Evolutionary conservation across 2,113 vertebrate species (phyloP).

Genomic region (Rhineura floridana): DNA sequence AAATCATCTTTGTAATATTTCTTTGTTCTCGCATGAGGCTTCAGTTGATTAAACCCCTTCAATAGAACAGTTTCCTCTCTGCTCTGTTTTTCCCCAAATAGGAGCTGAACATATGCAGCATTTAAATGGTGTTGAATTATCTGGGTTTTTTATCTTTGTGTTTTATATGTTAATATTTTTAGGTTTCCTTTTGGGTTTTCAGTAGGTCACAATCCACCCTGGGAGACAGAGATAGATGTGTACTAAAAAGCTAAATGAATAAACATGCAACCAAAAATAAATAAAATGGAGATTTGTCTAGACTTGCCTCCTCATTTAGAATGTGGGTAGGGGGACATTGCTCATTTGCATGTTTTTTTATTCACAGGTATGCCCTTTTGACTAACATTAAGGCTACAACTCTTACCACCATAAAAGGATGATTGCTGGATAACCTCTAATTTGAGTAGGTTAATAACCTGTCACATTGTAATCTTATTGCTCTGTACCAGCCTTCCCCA

Average conservation of each 20-base stretch:
- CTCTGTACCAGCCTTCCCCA: too few relatives aligned
- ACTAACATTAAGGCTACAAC: not conserved
- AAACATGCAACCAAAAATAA: not conserved
- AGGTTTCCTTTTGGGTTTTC: not conserved
- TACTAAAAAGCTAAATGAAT: not conserved
- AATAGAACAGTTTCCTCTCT: not conserved
- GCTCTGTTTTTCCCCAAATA: not conserved
- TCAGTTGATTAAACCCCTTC: not conserved
- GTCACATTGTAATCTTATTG: too few relatives aligned
- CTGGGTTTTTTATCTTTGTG: not conserved
- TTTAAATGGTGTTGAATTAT: not conserved
- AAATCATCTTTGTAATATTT: constrained; percentile 11
- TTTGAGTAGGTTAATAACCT: not conserved
- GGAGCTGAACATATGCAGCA: not conserved
- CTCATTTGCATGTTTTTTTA: not conserved
- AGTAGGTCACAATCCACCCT: not conserved
- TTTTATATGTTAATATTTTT: not conserved
- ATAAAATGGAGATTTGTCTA: not conserved
- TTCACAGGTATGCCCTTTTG: not conserved
- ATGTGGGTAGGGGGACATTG: not conserved
- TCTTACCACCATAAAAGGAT: not conserved
- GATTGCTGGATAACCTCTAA: not conserved
- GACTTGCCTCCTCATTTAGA: not conserved
- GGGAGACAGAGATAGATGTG: not conserved
- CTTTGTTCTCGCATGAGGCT: not conserved